Base-by-base conservation (phyloP, 2,888 invertebrate genomes). In the Hyalella azteca region DNA sequence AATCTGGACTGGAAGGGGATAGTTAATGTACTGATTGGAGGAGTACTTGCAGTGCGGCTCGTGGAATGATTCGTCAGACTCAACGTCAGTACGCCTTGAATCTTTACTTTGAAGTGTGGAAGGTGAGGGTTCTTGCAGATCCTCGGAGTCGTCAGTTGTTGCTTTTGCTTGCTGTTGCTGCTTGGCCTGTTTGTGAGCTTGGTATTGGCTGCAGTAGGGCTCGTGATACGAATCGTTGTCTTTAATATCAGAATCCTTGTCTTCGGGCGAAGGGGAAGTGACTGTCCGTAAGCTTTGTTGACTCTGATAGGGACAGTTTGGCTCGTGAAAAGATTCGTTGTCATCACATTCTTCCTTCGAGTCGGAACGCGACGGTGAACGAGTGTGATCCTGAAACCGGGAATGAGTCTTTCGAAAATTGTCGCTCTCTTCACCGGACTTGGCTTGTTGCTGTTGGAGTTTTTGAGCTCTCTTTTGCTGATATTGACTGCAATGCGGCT, bases 161-260 rank as follows among this genome's bases (percentile, higher is more conserved):
- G 66, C 36, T 39, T 73, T n/a, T n/a, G n/a, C n/a, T 59, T 59
- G 29, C 59, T 59, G 29, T 26, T 75, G 75, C 22, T 75, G 40
- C 32, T 75, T 66, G 32, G 66, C 66, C 29, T 60, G 60, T 26
- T 75, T 75, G 29, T 75, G n/a, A 9, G 45, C 22, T 45, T 75
- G 75, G 75, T 75, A 75, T n/a, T 75, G 75, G 22, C 75, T 75
- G 45, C 75, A 75, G n/a, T 39, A 75, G 29, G 75, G 75, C n/a
- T 75, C 75, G 75, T 75, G 75, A n/a, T 45, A 75, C 7, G 75
- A 75, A 45, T 75, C 75, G 75, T 75, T 75, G 45, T 75, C 75
- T 41, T 40, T 22, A 4, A n/a, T 41, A 11, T 75, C 75, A 15
- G 39, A 75, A 19, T 19, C 19, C 32, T 75, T 75, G 0, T 75